Evolutionary conservation across 2,113 vertebrate genomes (phyloP), one percentile per base, ranked within the genome.

Genomic region (Eudyptes chrysolophus): DNA sequence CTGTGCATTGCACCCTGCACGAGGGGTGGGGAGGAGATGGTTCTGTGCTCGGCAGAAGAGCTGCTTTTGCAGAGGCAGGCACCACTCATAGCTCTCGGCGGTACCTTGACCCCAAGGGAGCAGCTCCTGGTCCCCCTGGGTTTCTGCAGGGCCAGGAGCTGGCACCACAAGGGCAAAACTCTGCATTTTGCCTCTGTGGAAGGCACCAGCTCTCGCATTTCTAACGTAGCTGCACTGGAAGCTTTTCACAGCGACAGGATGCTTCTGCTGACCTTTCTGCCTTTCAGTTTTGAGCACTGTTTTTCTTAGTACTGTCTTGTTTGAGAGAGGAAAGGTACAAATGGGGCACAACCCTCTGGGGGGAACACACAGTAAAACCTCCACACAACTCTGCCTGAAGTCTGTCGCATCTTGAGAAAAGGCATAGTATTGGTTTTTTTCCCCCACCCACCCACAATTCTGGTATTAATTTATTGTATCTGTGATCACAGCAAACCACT

Each of bases 11-110:
- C 36, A 40, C 19, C 25, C 18, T 6, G 2, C 9, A 1, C 1
- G 19, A 70, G 46, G 62, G 26, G 32, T 4, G 6, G 24, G 51
- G 48, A 65, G 58, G 57, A 79, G 54, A 5, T 32, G 44, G 46
- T 46, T 68, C 42, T 75, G 54, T 0, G 2, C 48, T 80, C 1
- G 0, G 22, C 66, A 49, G 80, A 68, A 49, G 40, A 46, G 51
- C 52, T 42, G 83, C 34, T 49, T 12, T 72, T 2, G 6, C 5
- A 26, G 36, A 48, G 17, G 16, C 18, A 11, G 36, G 38, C 21
- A 38, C 19, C 0, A 0, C 58, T 80, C 0, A 0, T 25, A 15
- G 44, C 46, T 69, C 36, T 55, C 5, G 0, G 30, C 0, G 1
- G 20, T 55, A 4, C 21, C 70, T 89, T 80, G 40, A 55, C 20